phyloP scores from a whole-genome alignment of 2,797 vertebrate species.

The Lophius americanus region DNA sequence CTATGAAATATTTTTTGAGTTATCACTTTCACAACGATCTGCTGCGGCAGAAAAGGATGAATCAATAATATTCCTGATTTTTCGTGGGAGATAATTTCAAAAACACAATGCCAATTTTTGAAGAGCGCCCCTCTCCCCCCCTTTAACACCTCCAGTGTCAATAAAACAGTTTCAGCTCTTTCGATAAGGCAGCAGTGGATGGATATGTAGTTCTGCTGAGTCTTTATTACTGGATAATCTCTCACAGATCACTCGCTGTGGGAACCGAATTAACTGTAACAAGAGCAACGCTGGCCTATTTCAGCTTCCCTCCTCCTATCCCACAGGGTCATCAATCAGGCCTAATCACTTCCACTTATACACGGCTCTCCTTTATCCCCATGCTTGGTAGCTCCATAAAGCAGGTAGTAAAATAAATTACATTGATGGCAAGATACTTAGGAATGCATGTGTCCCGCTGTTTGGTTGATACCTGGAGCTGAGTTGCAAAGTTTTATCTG shows the following conservation, averaged over 20 bases:
- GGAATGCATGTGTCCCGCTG: background rate
- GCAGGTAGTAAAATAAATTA: slow-evolving; percentile 28
- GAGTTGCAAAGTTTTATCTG: slow-evolving; percentile 23
- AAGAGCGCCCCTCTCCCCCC: background rate
- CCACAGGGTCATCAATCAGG: slow-evolving; percentile 59
- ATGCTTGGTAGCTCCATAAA: slow-evolving; percentile 24
- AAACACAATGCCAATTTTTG: too few species aligned
- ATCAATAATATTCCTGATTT: too few species aligned
- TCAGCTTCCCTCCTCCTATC: slow-evolving; percentile 8
- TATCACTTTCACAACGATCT: too few species aligned
- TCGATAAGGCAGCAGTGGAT: slow-evolving; percentile 25
- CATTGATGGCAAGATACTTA: slow-evolving; percentile 12
- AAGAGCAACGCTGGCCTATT: background rate
- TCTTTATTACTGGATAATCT: slow-evolving; percentile 44
- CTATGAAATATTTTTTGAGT: too few species aligned
- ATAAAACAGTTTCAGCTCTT: slow-evolving; percentile 23
- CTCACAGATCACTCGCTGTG: slow-evolving; percentile 18
- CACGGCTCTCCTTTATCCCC: slow-evolving; percentile 27
- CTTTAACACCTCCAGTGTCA: slow-evolving; percentile 6
- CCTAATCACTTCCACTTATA: slow-evolving; percentile 63
- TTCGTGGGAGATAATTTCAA: too few species aligned
- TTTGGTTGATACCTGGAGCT: slow-evolving; percentile 14
- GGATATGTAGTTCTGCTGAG: slow-evolving; percentile 36
- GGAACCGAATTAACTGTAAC: slow-evolving; percentile 41
- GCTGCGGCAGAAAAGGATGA: too few species aligned